Base-by-base conservation (phyloP, 2,797 vertebrate species). In the Macrochelys suwanniensis region DNA sequence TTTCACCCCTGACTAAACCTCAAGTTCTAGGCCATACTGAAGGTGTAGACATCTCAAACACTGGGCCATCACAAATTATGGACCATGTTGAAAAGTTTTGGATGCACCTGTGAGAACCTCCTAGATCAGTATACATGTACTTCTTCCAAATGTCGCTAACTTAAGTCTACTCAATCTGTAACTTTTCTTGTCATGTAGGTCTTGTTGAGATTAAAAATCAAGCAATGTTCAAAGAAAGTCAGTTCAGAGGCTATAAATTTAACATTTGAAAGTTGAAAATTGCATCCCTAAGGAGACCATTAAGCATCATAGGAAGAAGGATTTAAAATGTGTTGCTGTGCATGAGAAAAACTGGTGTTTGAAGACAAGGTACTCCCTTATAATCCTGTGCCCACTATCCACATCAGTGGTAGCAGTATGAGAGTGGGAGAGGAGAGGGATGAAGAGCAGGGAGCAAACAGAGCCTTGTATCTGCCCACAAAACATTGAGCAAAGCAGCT, bases 261-360 rank as follows among this genome's bases (percentile, higher is more conserved):
- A 90, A 25, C 23, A 45, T 87, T 91, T 91, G 11, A 42, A 87
- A 0, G 59, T 89, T 79, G 33, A 84, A 82, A 87, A 87, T 68
- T 26, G 2, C 10, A 19, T 78, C 82, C 2, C 2, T 0, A 0
- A 68, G 21, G 3, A 0, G 0, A 2, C 84, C 15, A 13, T 68
- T 71, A 89, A 37, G 11, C 76, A 0, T 56, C 84, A 80, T 33
- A 11, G 19, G 86, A 53, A 42, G 4, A 37, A 23, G 65, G 25
- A 68, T 85, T 81, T 87, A 81, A 79, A 78, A 57, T 1, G 0
- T 82, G 77, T n/a, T 2, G 0, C 7, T 53, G 54, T 56, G 2
- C 16, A 31, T 90, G 85, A 88, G 88, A 26, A 71, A 89, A 81
- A 57, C 23, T 42, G 28, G 2, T 45, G 42, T 0, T 65, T n/a